These are phyloP conservation scores for Siniperca scherzeri DNA, from an alignment of 2,797 vertebrate species.

Conservation along the genomic window DNA sequence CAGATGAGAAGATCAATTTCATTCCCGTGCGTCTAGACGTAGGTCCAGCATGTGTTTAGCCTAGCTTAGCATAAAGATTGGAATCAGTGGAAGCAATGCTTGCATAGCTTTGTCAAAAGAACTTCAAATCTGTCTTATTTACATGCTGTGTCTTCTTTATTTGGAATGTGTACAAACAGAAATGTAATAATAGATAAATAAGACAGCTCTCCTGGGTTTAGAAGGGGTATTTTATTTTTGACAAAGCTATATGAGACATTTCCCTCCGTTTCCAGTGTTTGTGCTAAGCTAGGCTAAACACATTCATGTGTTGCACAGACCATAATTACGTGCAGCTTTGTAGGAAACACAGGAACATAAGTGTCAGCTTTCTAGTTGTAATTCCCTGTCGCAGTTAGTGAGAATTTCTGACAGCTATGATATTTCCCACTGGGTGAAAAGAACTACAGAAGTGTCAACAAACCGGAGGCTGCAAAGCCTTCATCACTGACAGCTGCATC, in stretches of 20 bases:
- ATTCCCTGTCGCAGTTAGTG: too few relatives aligned
- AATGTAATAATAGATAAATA: not conserved
- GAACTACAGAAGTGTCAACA: too few relatives aligned
- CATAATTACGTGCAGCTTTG: too few relatives aligned
- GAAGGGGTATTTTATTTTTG: slow-evolving; percentile 5
- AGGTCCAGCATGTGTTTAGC: not conserved
- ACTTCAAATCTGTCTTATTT: not conserved
- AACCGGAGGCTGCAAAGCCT: too few relatives aligned
- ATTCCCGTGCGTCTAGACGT: not conserved
- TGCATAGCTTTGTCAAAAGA: not conserved
- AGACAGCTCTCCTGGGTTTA: not conserved
- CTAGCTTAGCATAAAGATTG: not conserved
- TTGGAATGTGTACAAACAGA: not conserved
- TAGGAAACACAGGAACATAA: too few relatives aligned
- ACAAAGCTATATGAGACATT: not conserved
- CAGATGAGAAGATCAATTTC: not conserved
- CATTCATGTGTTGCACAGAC: not conserved
- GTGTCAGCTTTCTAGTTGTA: too few relatives aligned
- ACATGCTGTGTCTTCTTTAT: not conserved
- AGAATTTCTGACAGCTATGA: too few relatives aligned
- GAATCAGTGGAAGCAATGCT: not conserved
- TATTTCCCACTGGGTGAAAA: too few relatives aligned
- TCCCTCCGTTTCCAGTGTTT: not conserved
- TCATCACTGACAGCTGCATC: too few relatives aligned
- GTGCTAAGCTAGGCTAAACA: not conserved